Percentiles rank a stretch among this genome's conserved stretches.
phyloP scores from a whole-genome alignment of 2,888 invertebrate genomes.

The Dolichopus griseipennis region DNA sequence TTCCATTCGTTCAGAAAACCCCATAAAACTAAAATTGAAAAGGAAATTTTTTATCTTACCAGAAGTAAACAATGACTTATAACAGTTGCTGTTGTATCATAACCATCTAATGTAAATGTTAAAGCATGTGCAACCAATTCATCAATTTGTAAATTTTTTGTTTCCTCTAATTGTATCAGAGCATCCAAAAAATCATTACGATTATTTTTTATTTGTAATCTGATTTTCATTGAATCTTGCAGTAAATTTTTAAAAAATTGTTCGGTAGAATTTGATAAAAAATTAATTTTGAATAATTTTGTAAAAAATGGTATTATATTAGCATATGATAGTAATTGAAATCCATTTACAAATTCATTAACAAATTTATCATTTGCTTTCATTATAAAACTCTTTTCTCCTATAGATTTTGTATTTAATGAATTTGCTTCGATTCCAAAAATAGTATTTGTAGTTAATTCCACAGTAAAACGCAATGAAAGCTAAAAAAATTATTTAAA shows the following conservation, averaged over 20 bases:
- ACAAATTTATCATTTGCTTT: constrained; percentile 4
- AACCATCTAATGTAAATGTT: constrained; percentile 39
- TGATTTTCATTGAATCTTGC: constrained; percentile 29
- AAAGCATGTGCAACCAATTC: constrained; percentile 33
- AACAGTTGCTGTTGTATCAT: constrained; percentile 35
- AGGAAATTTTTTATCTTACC: constrained; percentile 25
- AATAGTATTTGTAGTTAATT: constrained; percentile 44
- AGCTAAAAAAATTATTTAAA: constrained; percentile 24
- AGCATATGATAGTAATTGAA: neutral
- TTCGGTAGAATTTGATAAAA: constrained; percentile 51
- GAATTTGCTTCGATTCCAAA: constrained; percentile 41
- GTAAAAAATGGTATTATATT: constrained; percentile 20
- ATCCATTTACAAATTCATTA: constrained; percentile 2
- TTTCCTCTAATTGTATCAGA: constrained; percentile 33
- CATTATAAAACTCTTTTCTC: neutral
- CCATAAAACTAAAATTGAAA: too few species aligned
- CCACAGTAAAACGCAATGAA: constrained; percentile 38
- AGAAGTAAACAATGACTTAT: constrained; percentile 31
- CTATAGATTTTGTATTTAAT: constrained; percentile 17
- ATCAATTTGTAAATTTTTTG: constrained; percentile 27
- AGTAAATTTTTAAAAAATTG: constrained; percentile 30
- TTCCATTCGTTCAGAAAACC: too few species aligned
- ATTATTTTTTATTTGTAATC: constrained; percentile 26
- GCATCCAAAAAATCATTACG: constrained; percentile 37
- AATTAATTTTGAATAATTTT: constrained; percentile 26